These are phyloP conservation scores for Melangyna quadrimaculata DNA, from an alignment of 2,888 invertebrate genomes.

Conservation along the genomic window DNA sequence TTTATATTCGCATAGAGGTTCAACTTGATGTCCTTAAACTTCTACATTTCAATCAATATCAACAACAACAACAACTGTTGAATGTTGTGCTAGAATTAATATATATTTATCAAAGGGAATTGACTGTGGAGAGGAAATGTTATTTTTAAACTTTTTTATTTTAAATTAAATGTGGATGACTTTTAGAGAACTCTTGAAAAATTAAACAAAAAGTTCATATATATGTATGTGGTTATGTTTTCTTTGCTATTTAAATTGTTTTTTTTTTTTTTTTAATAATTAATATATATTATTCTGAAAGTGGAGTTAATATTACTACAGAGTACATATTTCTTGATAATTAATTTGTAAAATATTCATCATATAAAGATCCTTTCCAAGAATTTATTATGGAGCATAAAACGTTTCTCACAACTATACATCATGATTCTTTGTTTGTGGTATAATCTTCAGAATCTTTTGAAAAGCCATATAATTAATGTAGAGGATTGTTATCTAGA, in stretches of 20 bases:
- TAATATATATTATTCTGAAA: background rate
- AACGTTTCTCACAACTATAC: too few species aligned
- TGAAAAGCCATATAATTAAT: too few species aligned
- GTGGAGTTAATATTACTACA: too few species aligned
- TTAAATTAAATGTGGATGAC: background rate
- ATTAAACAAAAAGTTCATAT: background rate
- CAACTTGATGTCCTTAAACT: constrained; percentile 14
- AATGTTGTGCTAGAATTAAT: background rate
- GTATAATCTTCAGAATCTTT: too few species aligned
- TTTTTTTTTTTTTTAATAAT: too few species aligned
- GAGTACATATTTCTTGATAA: too few species aligned
- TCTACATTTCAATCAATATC: background rate
- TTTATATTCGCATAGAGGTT: background rate
- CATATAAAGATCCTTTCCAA: background rate
- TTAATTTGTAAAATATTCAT: background rate
- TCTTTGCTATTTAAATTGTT: background rate
- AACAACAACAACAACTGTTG: background rate
- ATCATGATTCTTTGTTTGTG: too few species aligned
- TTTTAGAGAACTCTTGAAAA: background rate
- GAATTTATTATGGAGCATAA: too few species aligned
- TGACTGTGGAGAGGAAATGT: background rate
- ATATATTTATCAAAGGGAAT: background rate
- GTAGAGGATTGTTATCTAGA: too few species aligned
- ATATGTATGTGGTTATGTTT: too few species aligned
- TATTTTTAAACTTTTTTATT: background rate